Evolutionary conservation across 2,113 vertebrate species (phyloP).

Genomic region (Saguinus imperator): DNA sequence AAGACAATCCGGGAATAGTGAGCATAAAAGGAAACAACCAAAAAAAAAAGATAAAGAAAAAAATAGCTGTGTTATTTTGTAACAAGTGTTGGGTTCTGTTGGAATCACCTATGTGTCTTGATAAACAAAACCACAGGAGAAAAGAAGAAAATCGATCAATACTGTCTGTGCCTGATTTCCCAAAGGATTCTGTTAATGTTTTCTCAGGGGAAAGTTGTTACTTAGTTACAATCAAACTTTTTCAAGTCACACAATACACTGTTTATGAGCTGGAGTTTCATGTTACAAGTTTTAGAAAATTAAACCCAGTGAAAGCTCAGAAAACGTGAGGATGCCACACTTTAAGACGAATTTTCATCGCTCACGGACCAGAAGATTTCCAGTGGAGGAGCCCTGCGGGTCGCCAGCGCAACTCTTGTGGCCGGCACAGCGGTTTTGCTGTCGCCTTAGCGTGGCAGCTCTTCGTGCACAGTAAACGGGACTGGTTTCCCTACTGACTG

Average conservation of each 20-base stretch:
- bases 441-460: too few species aligned
- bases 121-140: slow-evolving; percentile 79
- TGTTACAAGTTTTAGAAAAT: slow-evolving; percentile 84
- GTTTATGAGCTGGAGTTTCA: slow-evolving; percentile 87
- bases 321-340: too few species aligned
- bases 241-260: slow-evolving; percentile 86
- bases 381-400: too few species aligned
- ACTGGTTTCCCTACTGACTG: too few species aligned
- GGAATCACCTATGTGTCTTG: slow-evolving; percentile 80
- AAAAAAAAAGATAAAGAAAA: slow-evolving; percentile 91
- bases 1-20: slow-evolving; percentile 88
- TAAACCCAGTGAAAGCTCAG: too few species aligned
- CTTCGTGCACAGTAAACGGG: too few species aligned
- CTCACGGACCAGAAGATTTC: too few species aligned
- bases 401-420: too few species aligned
- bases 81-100: slow-evolving; percentile 82
- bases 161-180: slow-evolving; percentile 96
- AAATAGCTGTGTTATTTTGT: slow-evolving; percentile 96
- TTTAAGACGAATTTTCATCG: too few species aligned
- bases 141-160: slow-evolving; percentile 88
- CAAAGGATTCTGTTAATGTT: slow-evolving; percentile 83
- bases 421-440: too few species aligned
- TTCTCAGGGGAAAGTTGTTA: slow-evolving; percentile 84
- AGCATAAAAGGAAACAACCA: slow-evolving; percentile 93
- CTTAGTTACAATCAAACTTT: slow-evolving; percentile 90